Conservation (phyloP, 1,140 invertebrate genomes). For the Drosophila kanapiae region DNA sequence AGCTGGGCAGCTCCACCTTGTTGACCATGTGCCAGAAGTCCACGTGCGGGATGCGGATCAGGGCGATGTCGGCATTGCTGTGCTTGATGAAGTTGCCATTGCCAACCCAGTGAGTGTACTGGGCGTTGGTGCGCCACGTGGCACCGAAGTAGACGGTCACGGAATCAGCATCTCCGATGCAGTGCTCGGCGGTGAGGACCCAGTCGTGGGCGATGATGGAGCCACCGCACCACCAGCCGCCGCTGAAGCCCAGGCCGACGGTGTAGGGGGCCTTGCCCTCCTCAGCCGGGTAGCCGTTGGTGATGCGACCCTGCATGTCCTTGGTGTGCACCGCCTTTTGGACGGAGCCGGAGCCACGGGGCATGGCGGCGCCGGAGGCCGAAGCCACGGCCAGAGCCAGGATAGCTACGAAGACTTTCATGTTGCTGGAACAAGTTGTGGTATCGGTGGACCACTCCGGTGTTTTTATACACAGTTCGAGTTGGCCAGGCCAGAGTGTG, state of each 20-base stretch:
- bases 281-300: slow-evolving; percentile 31
- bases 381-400: slow-evolving; percentile 17
- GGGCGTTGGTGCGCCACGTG: slow-evolving; percentile 41
- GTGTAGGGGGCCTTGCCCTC: slow-evolving; percentile 47
- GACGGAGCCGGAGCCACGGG: neutral
- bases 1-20: slow-evolving; percentile 47
- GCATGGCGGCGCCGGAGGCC: slow-evolving; percentile 18
- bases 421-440: slow-evolving; percentile 18
- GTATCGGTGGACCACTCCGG: too few species aligned
- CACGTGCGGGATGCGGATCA: slow-evolving; percentile 40
- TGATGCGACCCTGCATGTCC: slow-evolving; percentile 38
- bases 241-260: slow-evolving; percentile 35
- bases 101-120: slow-evolving; percentile 30
- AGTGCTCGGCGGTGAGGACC: slow-evolving; percentile 38
- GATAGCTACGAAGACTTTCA: slow-evolving; percentile 21
- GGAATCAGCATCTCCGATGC: slow-evolving; percentile 22
- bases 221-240: slow-evolving; percentile 45
- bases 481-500: neutral
- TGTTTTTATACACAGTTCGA: slow-evolving; percentile 6
- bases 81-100: slow-evolving; percentile 33
- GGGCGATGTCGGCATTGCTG: slow-evolving; percentile 20
- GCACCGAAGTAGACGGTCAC: slow-evolving; percentile 42
- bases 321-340: slow-evolving; percentile 19
- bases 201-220: slow-evolving; percentile 30
- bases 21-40: too few species aligned